A percentile compares a stretch with the other conserved stretches of the same genome.
phyloP scores from a whole-genome alignment of 2,888 invertebrate genomes.

The Cordylochernes scorpioides region DNA sequence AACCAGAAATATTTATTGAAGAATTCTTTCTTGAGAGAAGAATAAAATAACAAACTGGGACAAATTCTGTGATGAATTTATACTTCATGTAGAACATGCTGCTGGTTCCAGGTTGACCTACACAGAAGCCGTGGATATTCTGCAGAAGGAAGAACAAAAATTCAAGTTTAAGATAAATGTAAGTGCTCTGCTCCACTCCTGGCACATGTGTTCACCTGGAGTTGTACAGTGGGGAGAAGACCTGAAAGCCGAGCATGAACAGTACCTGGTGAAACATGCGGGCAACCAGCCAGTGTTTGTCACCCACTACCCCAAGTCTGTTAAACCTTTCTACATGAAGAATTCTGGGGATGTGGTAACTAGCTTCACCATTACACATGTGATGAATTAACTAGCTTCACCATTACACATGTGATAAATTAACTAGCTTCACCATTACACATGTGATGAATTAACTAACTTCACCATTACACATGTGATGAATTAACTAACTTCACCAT shows the following conservation, averaged over 20 bases:
- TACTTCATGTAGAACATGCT: too few species aligned
- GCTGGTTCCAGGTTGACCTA: constrained; percentile 19
- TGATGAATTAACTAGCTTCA: too few species aligned
- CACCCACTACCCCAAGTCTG: constrained; percentile 54
- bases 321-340: constrained; percentile 88
- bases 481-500: too few species aligned
- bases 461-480: too few species aligned
- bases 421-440: too few species aligned
- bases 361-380: constrained; percentile 23
- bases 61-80: too few species aligned
- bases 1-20: too few species aligned
- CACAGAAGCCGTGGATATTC: constrained; percentile 20
- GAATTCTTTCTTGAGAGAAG: too few species aligned
- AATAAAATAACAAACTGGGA: too few species aligned
- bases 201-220: too few species aligned
- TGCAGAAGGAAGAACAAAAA: constrained; percentile 16
- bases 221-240: constrained; percentile 33
- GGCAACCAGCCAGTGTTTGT: constrained; percentile 54
- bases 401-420: too few species aligned
- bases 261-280: constrained; percentile 46
- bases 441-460: too few species aligned
- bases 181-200: constrained; percentile 2
- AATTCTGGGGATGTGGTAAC: constrained; percentile 30
- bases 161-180: constrained; percentile 5
- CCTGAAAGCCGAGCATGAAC: constrained; percentile 63